Evolutionary conservation across 1,140 invertebrate species (phyloP).

Genomic region (Nephila pilipes): DNA sequence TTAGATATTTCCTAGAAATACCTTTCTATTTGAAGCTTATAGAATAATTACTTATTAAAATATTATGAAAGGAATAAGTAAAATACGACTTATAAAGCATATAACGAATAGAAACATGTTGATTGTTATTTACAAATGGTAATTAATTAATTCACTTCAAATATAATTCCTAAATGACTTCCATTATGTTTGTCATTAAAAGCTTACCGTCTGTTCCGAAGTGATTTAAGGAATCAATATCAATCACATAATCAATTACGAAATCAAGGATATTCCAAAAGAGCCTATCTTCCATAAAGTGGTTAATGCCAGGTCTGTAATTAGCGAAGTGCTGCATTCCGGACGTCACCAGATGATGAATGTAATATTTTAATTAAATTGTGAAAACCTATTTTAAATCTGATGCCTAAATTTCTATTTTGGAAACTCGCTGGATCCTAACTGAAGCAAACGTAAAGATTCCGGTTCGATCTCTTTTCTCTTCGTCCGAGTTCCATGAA

Average conservation of each 20-base stretch:
- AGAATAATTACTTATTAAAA: no score
- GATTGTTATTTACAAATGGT: no score
- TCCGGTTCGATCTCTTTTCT: neutral
- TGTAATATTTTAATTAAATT: conserved; percentile 11
- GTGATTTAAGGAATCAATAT: neutral
- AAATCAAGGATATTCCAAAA: neutral
- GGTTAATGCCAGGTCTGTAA: neutral
- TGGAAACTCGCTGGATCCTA: neutral
- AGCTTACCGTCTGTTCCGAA: neutral
- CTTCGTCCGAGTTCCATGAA: neutral
- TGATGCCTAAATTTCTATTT: neutral
- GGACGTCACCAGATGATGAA: neutral
- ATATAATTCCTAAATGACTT: no score
- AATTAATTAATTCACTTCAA: no score
- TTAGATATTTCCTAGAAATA: no score
- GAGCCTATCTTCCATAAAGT: conserved; percentile 8
- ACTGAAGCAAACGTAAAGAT: conserved; percentile 10
- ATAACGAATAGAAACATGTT: no score
- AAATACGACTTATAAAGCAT: no score
- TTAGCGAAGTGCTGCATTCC: neutral
- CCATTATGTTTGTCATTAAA: no score
- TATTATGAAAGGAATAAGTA: no score
- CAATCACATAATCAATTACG: neutral
- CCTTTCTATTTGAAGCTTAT: no score
- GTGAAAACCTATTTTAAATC: neutral